Percentiles rank a stretch among this genome's conserved stretches.
Evolutionary conservation across 2,888 invertebrate genomes (phyloP).

Genomic region (Melieria crassipennis): DNA sequence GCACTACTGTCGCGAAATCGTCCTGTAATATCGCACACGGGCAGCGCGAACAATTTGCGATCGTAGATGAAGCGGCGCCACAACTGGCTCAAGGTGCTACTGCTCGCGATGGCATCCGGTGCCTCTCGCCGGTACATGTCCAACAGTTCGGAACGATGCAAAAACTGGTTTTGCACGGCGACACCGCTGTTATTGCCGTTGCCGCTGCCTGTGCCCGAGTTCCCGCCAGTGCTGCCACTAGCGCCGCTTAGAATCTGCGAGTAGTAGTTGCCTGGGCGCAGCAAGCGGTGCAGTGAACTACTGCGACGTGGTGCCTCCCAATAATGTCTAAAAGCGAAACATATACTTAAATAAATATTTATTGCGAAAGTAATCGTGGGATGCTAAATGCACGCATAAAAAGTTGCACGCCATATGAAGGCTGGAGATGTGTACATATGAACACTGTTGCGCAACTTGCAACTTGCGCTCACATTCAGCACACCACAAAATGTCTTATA

Average conservation of each 20-base stretch:
- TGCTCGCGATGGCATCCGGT: conserved; percentile 48
- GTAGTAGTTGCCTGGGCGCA: conserved; percentile 32
- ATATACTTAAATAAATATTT: too few species aligned
- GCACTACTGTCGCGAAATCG: conserved; percentile 79
- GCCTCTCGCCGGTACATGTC: conserved; percentile 58
- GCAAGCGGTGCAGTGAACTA: conserved; percentile 9
- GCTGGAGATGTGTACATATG: too few species aligned
- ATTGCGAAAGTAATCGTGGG: too few species aligned
- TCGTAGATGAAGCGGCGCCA: conserved; percentile 78
- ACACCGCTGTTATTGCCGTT: conserved; percentile 26
- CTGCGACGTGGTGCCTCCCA: conserved; percentile 25
- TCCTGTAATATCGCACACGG: conserved; percentile 76
- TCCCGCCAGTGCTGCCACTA: conserved; percentile 35
- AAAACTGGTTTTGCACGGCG: conserved; percentile 40
- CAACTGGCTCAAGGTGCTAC: conserved; percentile 56
- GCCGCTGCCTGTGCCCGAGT: conserved; percentile 22
- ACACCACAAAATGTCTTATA: too few species aligned
- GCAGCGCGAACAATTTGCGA: conserved; percentile 78
- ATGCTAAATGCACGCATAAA: too few species aligned
- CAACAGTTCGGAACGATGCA: conserved; percentile 55
- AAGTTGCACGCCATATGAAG: too few species aligned
- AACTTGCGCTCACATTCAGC: too few species aligned
- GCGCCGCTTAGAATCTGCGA: conserved; percentile 10
- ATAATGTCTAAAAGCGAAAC: conserved; percentile 12
- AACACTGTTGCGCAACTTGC: too few species aligned